Evolutionary conservation across 2,797 vertebrate species (phyloP), one percentile per base, ranked within the genome.

Genomic region (Tenualosa ilisha): DNA sequence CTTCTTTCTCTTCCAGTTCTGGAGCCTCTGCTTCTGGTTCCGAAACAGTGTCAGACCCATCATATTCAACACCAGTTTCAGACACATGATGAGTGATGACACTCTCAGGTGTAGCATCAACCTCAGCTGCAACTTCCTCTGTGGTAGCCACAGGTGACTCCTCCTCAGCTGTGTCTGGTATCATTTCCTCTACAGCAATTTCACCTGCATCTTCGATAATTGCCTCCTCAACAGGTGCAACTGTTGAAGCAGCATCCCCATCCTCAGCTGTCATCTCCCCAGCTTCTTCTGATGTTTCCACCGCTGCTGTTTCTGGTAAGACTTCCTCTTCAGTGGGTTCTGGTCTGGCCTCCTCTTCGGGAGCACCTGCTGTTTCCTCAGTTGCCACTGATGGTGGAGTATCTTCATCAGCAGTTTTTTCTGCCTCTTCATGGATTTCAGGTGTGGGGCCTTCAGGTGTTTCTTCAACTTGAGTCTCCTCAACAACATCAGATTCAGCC

Each of bases 121-220:
- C 49, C 63, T 15, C 81, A 81, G 88, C 68, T 43, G 84, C 17
- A 56, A 2, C 68, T 9, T 89, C 89, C 12, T 68, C 85, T 49
- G 63, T n/a, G 40, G 51, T 11, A 17, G 4, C 61, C 49, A 72
- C 26, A 13, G 31, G 53, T 26, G 81, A 31, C 12, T 51, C 81
- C 50, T 82, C 50, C 31, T n/a, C 26, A 75, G 85, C 7, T 26
- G 51, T 26, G 40, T 85, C 49, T 65, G 53, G 7, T 43, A 37
- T 63, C 15, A 63, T 40, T 53, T 84, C 50, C 22, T 54, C 65
- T 20, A 49, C n/a, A 54, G 63, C 50, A 11, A 43, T 82, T 20
- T 79, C 37, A 46, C 15, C 17, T 43, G 72, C 40, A 9, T 79
- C 72, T 75, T 75, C 68, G 6, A 17, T 15, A 3, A 26, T 15